Evolutionary conservation across 2,888 invertebrate genomes (phyloP).

Genomic region (Agriopis marginaria): DNA sequence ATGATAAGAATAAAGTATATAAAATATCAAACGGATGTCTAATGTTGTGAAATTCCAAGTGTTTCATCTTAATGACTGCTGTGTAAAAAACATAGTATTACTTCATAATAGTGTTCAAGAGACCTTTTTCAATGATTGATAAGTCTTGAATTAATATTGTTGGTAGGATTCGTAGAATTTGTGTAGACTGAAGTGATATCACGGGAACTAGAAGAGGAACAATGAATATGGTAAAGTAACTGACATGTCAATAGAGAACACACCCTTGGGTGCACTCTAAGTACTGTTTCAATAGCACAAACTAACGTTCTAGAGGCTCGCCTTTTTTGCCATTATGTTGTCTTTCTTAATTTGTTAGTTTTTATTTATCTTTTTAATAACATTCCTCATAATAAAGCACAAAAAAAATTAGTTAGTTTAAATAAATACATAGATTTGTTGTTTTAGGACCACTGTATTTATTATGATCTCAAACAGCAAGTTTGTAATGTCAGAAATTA

Average conservation of each 20-base stretch:
- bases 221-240: conserved; percentile 19
- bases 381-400: conserved; percentile 51
- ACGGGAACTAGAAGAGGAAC: conserved; percentile 30
- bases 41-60: conserved; percentile 1
- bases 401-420: conserved; percentile 42
- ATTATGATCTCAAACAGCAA: conserved; percentile 62
- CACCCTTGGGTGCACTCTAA: neutral
- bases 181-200: conserved; percentile 33
- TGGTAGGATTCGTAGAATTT: conserved; percentile 24
- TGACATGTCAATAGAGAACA: neutral
- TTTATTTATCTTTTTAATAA: conserved; percentile 36
- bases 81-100: conserved; percentile 13
- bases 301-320: conserved; percentile 16
- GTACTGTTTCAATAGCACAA: conserved; percentile 20
- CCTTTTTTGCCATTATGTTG: conserved; percentile 25
- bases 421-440: conserved; percentile 41
- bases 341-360: conserved; percentile 9
- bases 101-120: conserved; percentile 16
- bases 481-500: conserved; percentile 49
- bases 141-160: conserved; percentile 10
- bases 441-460: conserved; percentile 48
- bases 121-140: neutral
- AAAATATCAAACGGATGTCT: neutral
- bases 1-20: conserved; percentile 4
- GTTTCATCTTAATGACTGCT: conserved; percentile 7